Evolutionary conservation across 2,113 vertebrate species (phyloP).

Genomic region (Malaclemys terrapin): DNA sequence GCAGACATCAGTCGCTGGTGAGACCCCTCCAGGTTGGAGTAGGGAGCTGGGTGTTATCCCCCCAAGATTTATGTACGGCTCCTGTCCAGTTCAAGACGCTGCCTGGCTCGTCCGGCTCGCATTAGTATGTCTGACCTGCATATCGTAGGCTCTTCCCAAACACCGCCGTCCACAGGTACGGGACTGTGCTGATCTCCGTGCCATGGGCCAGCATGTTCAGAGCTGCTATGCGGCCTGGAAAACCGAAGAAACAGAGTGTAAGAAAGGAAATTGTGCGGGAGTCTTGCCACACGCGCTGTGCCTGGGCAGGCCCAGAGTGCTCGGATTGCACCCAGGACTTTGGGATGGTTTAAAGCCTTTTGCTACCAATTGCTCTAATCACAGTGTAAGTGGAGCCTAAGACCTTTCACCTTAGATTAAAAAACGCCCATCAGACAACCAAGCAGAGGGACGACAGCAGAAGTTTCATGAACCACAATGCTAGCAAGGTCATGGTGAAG

Average conservation of each 20-base stretch:
- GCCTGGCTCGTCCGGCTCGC: neutral
- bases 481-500: neutral
- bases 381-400: neutral
- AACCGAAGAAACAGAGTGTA: neutral
- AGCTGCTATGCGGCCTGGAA: slow-evolving; percentile 90
- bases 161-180: slow-evolving; percentile 97
- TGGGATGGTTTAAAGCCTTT: neutral
- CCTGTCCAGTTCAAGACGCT: neutral
- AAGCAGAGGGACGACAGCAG: neutral
- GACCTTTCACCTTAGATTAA: neutral
- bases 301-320: fast-evolving
- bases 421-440: neutral
- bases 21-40: too few relatives aligned
- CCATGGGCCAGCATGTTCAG: slow-evolving; percentile 94
- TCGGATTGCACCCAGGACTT: neutral
- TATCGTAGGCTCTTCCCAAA: slow-evolving; percentile 97
- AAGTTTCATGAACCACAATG: fast-evolving
- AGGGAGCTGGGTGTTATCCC: neutral
- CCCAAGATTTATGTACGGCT: neutral
- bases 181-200: slow-evolving; percentile 91
- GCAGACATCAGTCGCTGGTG: neutral
- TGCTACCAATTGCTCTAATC: neutral
- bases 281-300: neutral
- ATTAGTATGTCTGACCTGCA: slow-evolving; percentile 80
- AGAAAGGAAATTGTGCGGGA: fast-evolving